Evolutionary conservation across 2,113 vertebrate species (phyloP).

Genomic region (Brachirus orientalis): DNA sequence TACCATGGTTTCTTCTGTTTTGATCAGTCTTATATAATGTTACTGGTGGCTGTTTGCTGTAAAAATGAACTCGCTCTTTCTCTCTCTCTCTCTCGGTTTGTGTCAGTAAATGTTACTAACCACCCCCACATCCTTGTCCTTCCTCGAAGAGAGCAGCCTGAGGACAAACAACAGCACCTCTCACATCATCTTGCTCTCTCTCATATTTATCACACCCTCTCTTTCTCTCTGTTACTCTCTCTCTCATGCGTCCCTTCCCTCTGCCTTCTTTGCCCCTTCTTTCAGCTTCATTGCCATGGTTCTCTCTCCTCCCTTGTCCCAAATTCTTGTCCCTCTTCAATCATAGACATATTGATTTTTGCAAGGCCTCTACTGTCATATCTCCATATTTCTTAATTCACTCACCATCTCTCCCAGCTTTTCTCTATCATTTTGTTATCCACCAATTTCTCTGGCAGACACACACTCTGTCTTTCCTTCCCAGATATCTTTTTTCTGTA

Average conservation of each 20-base stretch:
- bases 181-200: constrained; percentile 62
- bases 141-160: constrained; percentile 75
- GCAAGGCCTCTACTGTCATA: constrained; percentile 59
- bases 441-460: constrained; percentile 22
- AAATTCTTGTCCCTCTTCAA: constrained; percentile 51
- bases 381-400: constrained; percentile 71
- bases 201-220: constrained; percentile 51
- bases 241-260: constrained; percentile 3
- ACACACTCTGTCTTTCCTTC: constrained; percentile 19
- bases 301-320: constrained; percentile 34
- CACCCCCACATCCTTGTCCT: constrained; percentile 78
- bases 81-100: constrained; percentile 51
- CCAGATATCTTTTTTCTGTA: constrained; percentile 27
- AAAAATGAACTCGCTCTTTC: constrained; percentile 53
- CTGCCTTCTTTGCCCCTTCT: constrained; percentile 34
- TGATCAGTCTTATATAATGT: constrained; percentile 76
- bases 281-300: constrained; percentile 37
- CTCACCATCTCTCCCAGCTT: background rate
- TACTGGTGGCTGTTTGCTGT: constrained; percentile 75
- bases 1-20: constrained; percentile 77
- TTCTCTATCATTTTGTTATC: constrained; percentile 29
- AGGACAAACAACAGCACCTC: constrained; percentile 78
- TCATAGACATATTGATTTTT: constrained; percentile 64
- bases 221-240: constrained; percentile 26
- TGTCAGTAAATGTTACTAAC: constrained; percentile 77